Base-by-base conservation (phyloP, 2,888 invertebrate species). In the Heliconius sara region DNA sequence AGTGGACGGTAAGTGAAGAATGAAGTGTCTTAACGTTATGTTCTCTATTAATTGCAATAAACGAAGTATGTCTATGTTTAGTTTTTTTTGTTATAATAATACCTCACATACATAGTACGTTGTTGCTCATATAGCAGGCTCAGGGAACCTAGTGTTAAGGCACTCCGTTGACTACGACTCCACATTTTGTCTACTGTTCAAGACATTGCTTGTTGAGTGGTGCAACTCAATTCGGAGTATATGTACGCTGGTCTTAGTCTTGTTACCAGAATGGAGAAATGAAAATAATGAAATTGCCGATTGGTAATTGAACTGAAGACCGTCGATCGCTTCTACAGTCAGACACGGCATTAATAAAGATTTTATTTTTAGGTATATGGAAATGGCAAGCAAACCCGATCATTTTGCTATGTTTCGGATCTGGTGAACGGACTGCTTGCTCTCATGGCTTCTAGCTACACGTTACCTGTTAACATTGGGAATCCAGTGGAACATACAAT, bases 401-500 rank as follows among this genome's bases (percentile, higher is more conserved):
- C 99, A 0, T 99, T 99, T 95, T 99, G 99, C 92, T 99, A 99
- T 89, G 98, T 99, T 19, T 98, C 98, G 13, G 99, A 99, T 95
- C 96, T 99, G 84, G 99, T 99, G 0, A 98, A 99, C 87, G 99
- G 99, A 0, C 95, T 99, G 74, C 96, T 99, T 63, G 96, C 97
- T 0, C 93, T 99, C 72, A 99, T 99, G 99, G 97, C 97, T 79
- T 98, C 98, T 25, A 99, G 99, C 94, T 99, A 98, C 91, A 97
- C 98, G 0, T 96, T 96, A 85, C 99, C 99, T 10, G 97, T 99
- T 3, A 99, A 99, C 93, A 95, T 99, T 82, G 99, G 99, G 66
- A 99, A 99, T 95, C 99, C 99, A 0, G 98, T 99, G 67, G 99
- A 99, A 92, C 98, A 99, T 91, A 98, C 99, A 3, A 99, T 99